Conservation (phyloP, 2,113 vertebrate species). For the Tapirus terrestris region DNA sequence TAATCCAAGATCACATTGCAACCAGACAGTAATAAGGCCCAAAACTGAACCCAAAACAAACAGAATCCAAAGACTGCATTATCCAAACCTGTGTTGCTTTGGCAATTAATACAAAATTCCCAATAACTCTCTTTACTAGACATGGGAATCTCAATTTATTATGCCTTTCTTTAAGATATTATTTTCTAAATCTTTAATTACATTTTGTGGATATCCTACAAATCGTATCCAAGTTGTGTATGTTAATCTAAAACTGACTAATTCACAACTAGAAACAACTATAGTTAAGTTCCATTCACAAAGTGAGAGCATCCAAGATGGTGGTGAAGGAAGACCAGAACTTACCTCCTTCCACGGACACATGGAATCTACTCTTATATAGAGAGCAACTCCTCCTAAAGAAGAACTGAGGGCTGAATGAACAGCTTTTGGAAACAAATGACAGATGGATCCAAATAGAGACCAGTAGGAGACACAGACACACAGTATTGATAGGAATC, state of each 20-base stretch:
- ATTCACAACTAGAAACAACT: neutral
- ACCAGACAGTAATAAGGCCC: neutral
- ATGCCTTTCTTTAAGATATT: neutral
- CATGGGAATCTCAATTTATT: neutral
- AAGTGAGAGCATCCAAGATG: neutral
- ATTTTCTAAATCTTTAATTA: neutral
- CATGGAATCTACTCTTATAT: too few relatives aligned
- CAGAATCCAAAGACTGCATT: neutral
- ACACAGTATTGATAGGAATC: too few relatives aligned
- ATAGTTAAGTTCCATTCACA: neutral
- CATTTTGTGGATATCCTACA: neutral
- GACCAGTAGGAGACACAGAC: too few relatives aligned
- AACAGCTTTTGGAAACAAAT: too few relatives aligned
- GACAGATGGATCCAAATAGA: too few relatives aligned
- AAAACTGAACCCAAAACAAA: neutral
- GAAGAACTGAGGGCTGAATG: too few relatives aligned
- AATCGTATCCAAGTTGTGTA: neutral
- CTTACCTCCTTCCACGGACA: too few relatives aligned
- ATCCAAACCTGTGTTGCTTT: slow-evolving; percentile 1
- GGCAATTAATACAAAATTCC: slow-evolving; percentile 17
- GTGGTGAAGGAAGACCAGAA: too few relatives aligned
- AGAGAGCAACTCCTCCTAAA: too few relatives aligned
- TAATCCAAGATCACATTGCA: neutral
- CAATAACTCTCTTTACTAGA: neutral
- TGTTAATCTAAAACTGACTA: neutral